phyloP scores from a whole-genome alignment of 2,113 vertebrate genomes.

The Candoia aspera region DNA sequence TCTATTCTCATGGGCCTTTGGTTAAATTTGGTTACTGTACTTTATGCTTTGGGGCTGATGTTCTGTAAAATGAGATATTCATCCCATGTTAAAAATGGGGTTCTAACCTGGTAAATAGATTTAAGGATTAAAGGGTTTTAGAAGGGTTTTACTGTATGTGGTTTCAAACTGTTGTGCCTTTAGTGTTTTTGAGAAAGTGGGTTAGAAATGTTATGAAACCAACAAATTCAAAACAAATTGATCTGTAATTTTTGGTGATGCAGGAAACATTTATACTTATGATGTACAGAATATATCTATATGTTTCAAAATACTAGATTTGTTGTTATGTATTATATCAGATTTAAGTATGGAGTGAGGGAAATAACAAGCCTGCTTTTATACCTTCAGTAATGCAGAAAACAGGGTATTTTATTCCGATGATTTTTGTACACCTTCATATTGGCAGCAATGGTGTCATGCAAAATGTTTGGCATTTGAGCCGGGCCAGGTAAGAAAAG shows the following conservation, averaged over 20 bases:
- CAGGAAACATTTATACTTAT: background rate
- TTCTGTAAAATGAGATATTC: background rate
- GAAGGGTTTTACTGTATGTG: background rate
- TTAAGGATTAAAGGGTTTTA: background rate
- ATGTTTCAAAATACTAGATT: background rate
- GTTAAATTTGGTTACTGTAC: background rate
- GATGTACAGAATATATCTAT: background rate
- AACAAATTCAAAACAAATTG: background rate
- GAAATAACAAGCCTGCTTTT: background rate
- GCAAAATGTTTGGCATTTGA: background rate
- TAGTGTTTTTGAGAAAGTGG: background rate
- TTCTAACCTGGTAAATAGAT: background rate
- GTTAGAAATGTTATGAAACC: background rate
- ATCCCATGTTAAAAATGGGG: background rate
- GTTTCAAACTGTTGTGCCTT: background rate
- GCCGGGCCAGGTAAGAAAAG: background rate
- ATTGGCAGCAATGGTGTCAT: background rate
- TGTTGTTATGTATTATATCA: background rate
- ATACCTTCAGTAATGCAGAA: too few relatives aligned
- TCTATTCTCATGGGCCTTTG: background rate
- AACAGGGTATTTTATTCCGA: background rate
- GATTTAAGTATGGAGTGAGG: background rate
- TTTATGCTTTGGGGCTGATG: background rate
- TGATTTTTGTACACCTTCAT: background rate
- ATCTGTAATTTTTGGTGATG: background rate